Base-by-base conservation (phyloP, 2,797 vertebrate genomes). In the Halcyon badia region DNA sequence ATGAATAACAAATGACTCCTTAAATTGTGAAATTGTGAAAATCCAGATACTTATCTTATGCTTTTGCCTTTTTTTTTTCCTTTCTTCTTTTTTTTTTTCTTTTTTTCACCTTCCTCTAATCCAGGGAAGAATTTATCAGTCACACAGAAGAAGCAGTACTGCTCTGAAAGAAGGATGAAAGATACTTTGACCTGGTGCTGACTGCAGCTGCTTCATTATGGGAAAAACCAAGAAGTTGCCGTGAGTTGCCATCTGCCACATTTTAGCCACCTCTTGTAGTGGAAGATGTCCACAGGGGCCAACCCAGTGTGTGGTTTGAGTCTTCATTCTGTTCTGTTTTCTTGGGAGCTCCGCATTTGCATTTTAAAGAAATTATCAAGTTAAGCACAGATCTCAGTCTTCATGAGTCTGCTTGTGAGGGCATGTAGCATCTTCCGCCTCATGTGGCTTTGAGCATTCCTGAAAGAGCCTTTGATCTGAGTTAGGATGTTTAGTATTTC, bases 401-500 rank as follows among this genome's bases (percentile, higher is more conserved):
- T 87, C 42, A 13, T 33, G 31, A n/a, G 14, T 28, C 64, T 83
- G 69, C 25, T 44, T 87, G 14, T 57, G 71, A 49, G 70, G 54
- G 21, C 33, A 60, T 66, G 28, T 68, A 25, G 14, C 64, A 88
- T 58, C 60, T 88, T 79, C 81, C 80, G 58, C 75, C 77, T 91
- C 28, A 2, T 31, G 49, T 11, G 44, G 79, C 58, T 82, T 64
- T 87, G 14, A 75, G 65, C 64, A 39, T 61, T 80, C 51, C 80
- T 92, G 75, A 80, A 73, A 82, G 42, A 85, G 56, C 14, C 73
- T 97, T 95, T 95, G 90, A 77, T 93, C 56, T 73, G 62, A 35
- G 22, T 39, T 72, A 57, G 66, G 46, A 26, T 64, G 58, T 58
- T 88, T 61, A 66, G 70, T 83, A 39, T 79, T 81, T 95, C 85